These are phyloP conservation scores for Exaiptasia diaphana DNA, from an alignment of 64 coral and sea anemone species.

Conservation along the genomic window DNA sequence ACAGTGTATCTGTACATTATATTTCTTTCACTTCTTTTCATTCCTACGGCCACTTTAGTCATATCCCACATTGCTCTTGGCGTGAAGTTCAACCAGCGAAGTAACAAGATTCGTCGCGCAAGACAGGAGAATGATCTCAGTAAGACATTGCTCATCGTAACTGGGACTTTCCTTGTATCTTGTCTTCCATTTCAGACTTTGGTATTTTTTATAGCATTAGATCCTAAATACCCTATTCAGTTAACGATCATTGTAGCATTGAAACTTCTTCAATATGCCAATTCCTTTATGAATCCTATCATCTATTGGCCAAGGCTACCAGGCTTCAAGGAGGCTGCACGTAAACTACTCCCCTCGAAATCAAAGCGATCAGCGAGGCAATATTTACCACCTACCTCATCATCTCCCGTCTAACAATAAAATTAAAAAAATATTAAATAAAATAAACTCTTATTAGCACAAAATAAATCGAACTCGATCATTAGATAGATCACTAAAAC, in stretches of 20 bases:
- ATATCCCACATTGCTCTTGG: neutral
- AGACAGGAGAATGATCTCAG: neutral
- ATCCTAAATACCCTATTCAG: neutral
- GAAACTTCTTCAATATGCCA: slow-evolving; percentile 5
- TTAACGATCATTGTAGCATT: neutral
- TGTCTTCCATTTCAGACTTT: slow-evolving; percentile 15
- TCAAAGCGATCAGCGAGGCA: neutral
- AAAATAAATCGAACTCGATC: too few species aligned
- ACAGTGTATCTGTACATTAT: slow-evolving; percentile 1
- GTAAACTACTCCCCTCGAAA: neutral
- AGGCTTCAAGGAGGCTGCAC: neutral
- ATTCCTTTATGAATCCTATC: slow-evolving; percentile 10
- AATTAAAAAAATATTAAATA: too few species aligned
- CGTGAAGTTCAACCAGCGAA: neutral
- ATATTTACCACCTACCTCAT: neutral
- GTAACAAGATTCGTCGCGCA: neutral
- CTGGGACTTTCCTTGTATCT: neutral
- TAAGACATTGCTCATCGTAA: slow-evolving; percentile 17
- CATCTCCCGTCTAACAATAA: neutral
- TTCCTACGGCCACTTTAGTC: slow-evolving; percentile 6
- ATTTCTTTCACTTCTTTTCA: neutral
- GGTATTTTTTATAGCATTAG: slow-evolving; percentile 4
- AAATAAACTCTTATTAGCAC: too few species aligned
- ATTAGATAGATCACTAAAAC: too few species aligned
- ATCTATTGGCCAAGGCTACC: slow-evolving; percentile 19